Evolutionary conservation across 2,797 vertebrate genomes (phyloP), one percentile per base, ranked within the genome.

Genomic region (Sarcophilus harrisii): DNA sequence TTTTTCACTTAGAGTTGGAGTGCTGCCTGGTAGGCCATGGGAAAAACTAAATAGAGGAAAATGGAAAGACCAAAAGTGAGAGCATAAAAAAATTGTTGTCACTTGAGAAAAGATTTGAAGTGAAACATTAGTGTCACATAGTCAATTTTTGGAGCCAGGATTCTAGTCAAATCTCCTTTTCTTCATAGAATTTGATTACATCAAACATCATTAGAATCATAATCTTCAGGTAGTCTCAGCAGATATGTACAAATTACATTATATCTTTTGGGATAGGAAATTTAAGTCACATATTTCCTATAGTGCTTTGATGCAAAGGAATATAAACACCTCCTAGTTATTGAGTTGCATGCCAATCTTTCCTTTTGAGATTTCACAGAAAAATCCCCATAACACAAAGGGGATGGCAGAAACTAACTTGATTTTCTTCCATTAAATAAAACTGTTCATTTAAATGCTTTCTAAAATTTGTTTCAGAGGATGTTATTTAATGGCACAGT

Each of bases 351-450:
- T 30, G 92, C 96, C 97, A 95, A 94, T 96, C 95, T 97, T 73
- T 92, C 60, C 96, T 92, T 95, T 91, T 94, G 93, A 97, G 81
- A 93, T 95, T 97, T 97, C 28, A 93, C 94, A 55, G 58, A 95
- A 94, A 66, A 92, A 95, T 91, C 94, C 14, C 81, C 95, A 95
- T 94, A 92, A 92, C 59, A 38, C 57, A 28, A 95, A 97, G 89
- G 97, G 94, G 54, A 93, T 90, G 4, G 45, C 95, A 97, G 89
- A 95, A 95, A 96, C 87, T 92, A 92, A 92, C 62, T 95, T 92
- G 0, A 2, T 94, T 98, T 97, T 97, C 57, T 93, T 96, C n/a
- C 60, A 94, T 92, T 95, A 57, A 11, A 0, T 93, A 62, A 73
- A 87, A 45, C 45, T 30, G 57, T 96, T 58, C 58, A 94, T 96